These are phyloP conservation scores for Bombus sibiricus DNA, from an alignment of 1,140 invertebrate genomes.

Conservation along the genomic window DNA sequence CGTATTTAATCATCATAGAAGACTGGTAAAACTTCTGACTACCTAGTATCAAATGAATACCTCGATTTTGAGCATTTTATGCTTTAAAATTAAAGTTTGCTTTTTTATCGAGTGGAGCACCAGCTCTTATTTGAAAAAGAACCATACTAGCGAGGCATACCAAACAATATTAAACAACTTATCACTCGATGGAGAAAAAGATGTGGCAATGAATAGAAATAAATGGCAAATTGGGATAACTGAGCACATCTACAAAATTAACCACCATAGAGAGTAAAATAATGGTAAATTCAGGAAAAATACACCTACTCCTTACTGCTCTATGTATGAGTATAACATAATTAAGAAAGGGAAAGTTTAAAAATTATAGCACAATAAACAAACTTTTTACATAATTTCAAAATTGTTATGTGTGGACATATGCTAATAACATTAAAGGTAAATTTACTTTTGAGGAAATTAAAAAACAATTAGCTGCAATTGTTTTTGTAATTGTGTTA, in stretches of 20 bases:
- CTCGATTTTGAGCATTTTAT: constrained; percentile 50
- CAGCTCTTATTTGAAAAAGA: constrained; percentile 52
- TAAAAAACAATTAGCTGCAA: not conserved
- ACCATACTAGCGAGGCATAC: constrained; percentile 46
- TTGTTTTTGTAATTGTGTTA: not conserved
- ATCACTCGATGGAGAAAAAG: constrained; percentile 28
- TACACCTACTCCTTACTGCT: constrained; percentile 45
- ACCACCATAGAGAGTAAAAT: constrained; percentile 52
- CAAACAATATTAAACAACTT: constrained; percentile 42
- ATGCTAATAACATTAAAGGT: not conserved
- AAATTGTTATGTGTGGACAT: not conserved
- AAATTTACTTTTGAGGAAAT: not conserved
- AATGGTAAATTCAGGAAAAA: constrained; percentile 48
- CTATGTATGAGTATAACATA: constrained; percentile 44
- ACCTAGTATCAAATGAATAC: constrained; percentile 45
- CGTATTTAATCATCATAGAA: constrained; percentile 48
- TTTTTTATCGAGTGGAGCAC: constrained; percentile 51
- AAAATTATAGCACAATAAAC: not conserved
- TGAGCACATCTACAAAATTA: constrained; percentile 55
- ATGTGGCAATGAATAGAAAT: constrained; percentile 50
- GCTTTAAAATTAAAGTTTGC: constrained; percentile 36
- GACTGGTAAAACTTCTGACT: constrained; percentile 38
- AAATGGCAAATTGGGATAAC: constrained; percentile 60
- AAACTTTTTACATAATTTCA: constrained; percentile 6
- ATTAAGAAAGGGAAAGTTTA: constrained; percentile 52